These are phyloP conservation scores for Furcula furcula DNA, from an alignment of 2,888 invertebrate genomes.

Conservation along the genomic window DNA sequence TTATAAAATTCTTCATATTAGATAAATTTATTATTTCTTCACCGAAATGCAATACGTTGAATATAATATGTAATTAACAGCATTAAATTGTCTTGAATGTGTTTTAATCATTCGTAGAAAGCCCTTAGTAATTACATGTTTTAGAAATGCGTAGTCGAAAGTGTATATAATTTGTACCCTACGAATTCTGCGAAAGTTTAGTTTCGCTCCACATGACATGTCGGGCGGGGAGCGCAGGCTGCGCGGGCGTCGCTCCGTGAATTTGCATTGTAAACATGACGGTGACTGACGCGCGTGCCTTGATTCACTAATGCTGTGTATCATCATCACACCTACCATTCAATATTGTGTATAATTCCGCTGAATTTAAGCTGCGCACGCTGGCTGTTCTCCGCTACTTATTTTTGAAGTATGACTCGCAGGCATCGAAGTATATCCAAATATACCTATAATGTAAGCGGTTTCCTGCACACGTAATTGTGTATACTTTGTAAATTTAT, in stretches of 20 bases:
- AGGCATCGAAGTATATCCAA: not conserved
- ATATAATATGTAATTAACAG: too few species aligned
- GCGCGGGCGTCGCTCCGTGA: constrained; percentile 34
- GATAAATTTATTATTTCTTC: too few species aligned
- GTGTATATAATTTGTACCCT: constrained; percentile 61
- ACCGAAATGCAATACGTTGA: too few species aligned
- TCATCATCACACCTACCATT: constrained; percentile 28
- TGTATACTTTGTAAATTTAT: too few species aligned
- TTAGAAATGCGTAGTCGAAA: constrained; percentile 43
- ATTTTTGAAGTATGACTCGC: constrained; percentile 1
- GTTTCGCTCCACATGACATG: constrained; percentile 77
- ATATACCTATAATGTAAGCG: not conserved
- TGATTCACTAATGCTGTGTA: constrained; percentile 41
- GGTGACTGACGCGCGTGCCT: constrained; percentile 37
- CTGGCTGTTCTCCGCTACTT: not conserved
- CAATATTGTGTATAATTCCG: constrained; percentile 26
- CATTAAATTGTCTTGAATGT: too few species aligned
- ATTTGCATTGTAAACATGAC: constrained; percentile 62
- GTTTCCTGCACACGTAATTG: constrained; percentile 1
- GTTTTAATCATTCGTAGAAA: constrained; percentile 18
- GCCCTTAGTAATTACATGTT: constrained; percentile 15
- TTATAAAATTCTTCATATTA: too few species aligned
- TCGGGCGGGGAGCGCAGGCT: constrained; percentile 45
- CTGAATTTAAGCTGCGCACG: constrained; percentile 1
- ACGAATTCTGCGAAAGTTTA: constrained; percentile 73